Base-by-base conservation (phyloP, 1,140 invertebrate genomes). In the Brachionus calyciflorus region DNA sequence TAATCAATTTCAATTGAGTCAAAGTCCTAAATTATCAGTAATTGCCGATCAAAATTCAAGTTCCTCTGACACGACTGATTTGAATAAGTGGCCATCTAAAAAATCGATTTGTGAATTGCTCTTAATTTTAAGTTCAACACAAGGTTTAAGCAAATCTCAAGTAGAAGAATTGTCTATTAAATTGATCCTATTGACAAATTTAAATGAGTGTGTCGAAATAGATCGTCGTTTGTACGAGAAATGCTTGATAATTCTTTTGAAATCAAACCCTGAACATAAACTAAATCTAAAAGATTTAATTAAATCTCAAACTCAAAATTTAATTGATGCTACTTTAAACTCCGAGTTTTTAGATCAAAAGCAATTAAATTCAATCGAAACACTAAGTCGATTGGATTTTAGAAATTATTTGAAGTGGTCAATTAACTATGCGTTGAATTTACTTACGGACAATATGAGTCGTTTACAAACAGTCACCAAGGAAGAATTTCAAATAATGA, bases 401-500 rank as follows among this genome's bases (percentile, higher is more conserved):
- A 70, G 21, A 30, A 33, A 49, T 37, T 70, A 49, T 46, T 33
- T 49, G 30, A 51, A 51, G 12, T 33, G 2, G 33, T 28, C 46
- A 2, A 30, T 70, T 12, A 33, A 70, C 1, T 33, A 12, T 0
- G 44, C 28, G 24, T 30, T 70, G 1, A 21, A 33, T 9, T 14
- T 21, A 4, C 33, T 49, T 19, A 70, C 9, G 1, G 28, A 53
- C 9, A 73, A 73, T n/a, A 7, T 30, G 6, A 17, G 28, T 41
- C 21, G 19, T 57, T 46, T 55, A 37, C 0, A 21, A 9, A 33
- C 17, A n/a, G 21, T 76, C 3, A 21, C 26, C 10, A 28, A 24
- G 41, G 1, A n/a, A 44, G 49, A 55, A 9, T 76, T 19, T 33
- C 44, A 55, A 46, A 76, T 76, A 28, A 57, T 76, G 73, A 76